phyloP scores from a whole-genome alignment of 2,888 invertebrate genomes.

The Adelognathus sp. region DNA sequence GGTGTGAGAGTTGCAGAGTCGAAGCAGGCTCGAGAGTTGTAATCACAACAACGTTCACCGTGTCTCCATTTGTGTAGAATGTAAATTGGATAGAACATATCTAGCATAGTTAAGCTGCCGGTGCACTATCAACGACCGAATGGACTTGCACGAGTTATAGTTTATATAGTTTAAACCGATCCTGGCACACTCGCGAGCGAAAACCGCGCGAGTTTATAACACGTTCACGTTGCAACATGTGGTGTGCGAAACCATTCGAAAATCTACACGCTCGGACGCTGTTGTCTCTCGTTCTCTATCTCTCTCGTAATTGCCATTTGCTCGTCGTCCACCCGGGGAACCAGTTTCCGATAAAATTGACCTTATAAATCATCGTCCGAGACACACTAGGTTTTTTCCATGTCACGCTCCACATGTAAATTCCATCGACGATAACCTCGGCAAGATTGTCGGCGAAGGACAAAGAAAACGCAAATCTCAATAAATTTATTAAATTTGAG shows the following conservation, averaged over 20 bases:
- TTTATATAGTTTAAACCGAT: conserved; percentile 56
- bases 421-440: conserved; percentile 55
- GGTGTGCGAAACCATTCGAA: conserved; percentile 51
- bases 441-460: conserved; percentile 43
- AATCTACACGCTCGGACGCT: conserved; percentile 35
- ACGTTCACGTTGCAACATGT: conserved; percentile 10
- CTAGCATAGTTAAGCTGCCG: conserved; percentile 25
- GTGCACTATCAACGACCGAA: conserved; percentile 7
- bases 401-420: conserved; percentile 52
- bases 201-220: conserved; percentile 29
- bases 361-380: conserved; percentile 59
- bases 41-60: conserved; percentile 8
- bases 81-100: conserved; percentile 48
- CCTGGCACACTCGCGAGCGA: conserved; percentile 38
- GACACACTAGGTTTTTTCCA: conserved; percentile 35
- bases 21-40: not conserved
- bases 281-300: conserved; percentile 43
- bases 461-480: conserved; percentile 9
- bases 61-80: conserved; percentile 40
- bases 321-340: conserved; percentile 49
- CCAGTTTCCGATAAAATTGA: conserved; percentile 63
- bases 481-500: not conserved
- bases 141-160: conserved; percentile 44
- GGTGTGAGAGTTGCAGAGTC: not conserved
- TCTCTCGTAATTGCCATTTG: conserved; percentile 55